phyloP scores from a whole-genome alignment of 2,113 vertebrate species.

The Cavia porcellus region DNA sequence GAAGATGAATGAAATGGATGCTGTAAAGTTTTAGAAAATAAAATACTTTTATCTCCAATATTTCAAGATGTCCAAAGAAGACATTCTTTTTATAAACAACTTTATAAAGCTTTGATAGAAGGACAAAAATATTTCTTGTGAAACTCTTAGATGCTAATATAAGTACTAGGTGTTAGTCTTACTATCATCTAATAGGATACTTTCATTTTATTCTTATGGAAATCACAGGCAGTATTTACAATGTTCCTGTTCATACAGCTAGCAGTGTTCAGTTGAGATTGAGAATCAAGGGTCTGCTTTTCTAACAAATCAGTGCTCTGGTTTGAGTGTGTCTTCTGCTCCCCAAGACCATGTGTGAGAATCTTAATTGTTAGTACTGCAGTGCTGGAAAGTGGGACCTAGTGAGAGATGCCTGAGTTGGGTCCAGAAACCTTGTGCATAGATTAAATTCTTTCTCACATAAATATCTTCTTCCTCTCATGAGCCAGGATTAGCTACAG shows the following conservation, averaged over 20 bases:
- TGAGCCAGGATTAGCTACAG: background rate
- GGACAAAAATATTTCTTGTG: background rate
- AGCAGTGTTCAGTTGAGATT: background rate
- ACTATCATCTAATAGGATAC: background rate
- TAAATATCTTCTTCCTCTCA: background rate
- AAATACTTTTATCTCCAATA: background rate
- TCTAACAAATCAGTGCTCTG: background rate
- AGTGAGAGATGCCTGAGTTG: too few relatives aligned
- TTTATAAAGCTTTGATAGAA: background rate
- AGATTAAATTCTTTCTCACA: background rate
- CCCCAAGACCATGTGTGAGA: background rate
- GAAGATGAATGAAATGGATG: background rate
- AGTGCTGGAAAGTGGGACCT: too few relatives aligned
- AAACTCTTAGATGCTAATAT: background rate
- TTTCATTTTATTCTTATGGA: background rate
- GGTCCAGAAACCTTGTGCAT: too few relatives aligned
- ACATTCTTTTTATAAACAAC: background rate
- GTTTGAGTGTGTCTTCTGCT: background rate
- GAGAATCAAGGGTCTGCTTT: background rate
- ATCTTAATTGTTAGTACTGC: background rate
- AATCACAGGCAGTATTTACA: background rate
- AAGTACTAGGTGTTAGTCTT: background rate
- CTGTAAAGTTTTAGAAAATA: background rate
- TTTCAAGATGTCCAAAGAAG: background rate
- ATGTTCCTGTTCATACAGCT: background rate